These are phyloP conservation scores for Lacanobia wlatinum DNA, from an alignment of 2,888 invertebrate species.

Conservation along the genomic window DNA sequence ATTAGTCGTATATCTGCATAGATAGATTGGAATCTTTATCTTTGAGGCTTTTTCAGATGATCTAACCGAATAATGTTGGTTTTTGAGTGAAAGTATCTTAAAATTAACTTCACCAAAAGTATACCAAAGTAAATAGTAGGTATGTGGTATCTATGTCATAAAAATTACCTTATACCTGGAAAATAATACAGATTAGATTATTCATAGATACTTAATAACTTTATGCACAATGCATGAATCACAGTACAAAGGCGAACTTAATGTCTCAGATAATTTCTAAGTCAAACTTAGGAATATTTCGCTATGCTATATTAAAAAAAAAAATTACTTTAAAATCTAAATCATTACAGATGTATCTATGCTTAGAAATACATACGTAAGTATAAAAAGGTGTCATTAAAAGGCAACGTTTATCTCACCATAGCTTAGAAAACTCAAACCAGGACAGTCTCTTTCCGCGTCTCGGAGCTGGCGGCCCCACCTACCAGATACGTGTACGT, in stretches of 20 bases:
- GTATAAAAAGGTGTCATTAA: not conserved
- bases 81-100: too few relatives aligned
- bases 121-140: too few relatives aligned
- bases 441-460: constrained; percentile 33
- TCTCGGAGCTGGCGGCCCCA: constrained; percentile 45
- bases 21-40: not conserved
- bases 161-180: not conserved
- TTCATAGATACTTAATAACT: too few relatives aligned
- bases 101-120: too few relatives aligned
- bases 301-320: too few relatives aligned
- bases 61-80: not conserved
- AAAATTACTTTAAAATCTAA: too few relatives aligned
- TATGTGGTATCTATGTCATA: too few relatives aligned
- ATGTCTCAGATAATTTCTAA: not conserved
- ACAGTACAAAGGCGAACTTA: not conserved
- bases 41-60: constrained; percentile 1
- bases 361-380: not conserved
- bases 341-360: not conserved
- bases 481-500: constrained; percentile 62
- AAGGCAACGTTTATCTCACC: not conserved
- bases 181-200: not conserved
- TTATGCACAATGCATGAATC: too few relatives aligned
- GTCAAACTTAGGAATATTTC: not conserved
- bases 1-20: not conserved
- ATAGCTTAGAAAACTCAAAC: constrained; percentile 9